Evolutionary conservation across 2,888 invertebrate genomes (phyloP), one percentile per base, ranked within the genome.

Genomic region (Lysandra bellargus): DNA sequence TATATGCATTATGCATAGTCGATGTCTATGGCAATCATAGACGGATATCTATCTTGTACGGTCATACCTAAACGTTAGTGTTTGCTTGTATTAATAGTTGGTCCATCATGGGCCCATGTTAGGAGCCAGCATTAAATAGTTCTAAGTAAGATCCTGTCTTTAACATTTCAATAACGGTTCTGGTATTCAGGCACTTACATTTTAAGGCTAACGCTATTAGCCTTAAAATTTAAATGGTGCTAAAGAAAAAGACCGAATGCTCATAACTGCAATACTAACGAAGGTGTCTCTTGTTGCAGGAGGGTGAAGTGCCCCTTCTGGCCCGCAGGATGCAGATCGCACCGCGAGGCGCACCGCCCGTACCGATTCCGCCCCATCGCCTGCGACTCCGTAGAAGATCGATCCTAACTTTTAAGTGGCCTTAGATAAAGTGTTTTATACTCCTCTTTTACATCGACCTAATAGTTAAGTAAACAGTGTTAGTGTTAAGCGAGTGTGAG

Each of bases 341-440:
- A 90, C 93, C 93, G 93, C 93, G 93, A 90, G 95, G 90, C 89
- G 94, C 92, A 90, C 95, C 95, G 89, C 94, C 90, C 92, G 89
- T 87, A 82, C 87, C 88, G 82, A 88, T 93, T 88, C 91, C 92
- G 89, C 90, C 92, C 86, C 92, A 90, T 90, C 91, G 89, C 87
- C 90, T 89, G 88, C 91, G 89, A 88, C 89, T 87, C 91, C 93
- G 88, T 89, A 92, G 92, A 89, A 92, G 90, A 91, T 91, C 91
- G 86, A 90, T 88, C 87, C 86, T 89, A 89, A 89, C 87, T 88
- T 91, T 87, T 89, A 93, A 94, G 94, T 93, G 94, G 87, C 94
- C 94, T 94, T 93, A 92, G 85, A 91, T 92, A 92, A 91, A 92
- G 91, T 91, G 88, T 92, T 94, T 93, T 94, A 84, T 93, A 93